phyloP scores from a whole-genome alignment of 2,797 vertebrate genomes.

The Darevskia nairensis region DNA sequence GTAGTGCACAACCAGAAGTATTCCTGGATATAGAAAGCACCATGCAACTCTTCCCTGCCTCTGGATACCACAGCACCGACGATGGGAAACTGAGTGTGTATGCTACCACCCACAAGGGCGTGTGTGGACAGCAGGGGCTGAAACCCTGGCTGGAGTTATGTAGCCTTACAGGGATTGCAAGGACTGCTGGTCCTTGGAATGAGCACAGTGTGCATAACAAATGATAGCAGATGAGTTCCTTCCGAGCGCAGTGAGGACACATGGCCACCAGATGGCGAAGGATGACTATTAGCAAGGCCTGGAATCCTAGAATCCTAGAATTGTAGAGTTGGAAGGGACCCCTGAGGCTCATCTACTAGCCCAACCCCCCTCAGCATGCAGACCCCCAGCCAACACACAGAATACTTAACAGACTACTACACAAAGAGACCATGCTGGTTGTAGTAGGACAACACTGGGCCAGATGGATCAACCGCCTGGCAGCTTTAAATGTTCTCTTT shows the following conservation, averaged over 20 bases:
- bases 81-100: no score
- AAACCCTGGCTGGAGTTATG: neutral
- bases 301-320: neutral
- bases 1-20: neutral
- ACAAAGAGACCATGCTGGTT: neutral
- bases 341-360: no score
- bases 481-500: neutral
- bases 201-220: neutral
- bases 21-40: neutral
- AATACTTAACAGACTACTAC: no score
- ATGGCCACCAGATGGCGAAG: conserved; percentile 34
- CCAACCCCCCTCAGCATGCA: no score
- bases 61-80: no score
- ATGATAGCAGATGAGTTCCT: neutral
- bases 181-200: neutral
- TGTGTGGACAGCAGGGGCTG: neutral
- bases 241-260: neutral
- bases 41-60: neutral
- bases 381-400: no score
- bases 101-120: neutral
- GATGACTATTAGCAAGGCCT: neutral
- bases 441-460: neutral
- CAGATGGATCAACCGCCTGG: neutral
- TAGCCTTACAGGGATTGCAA: neutral
- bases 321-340: no score